Conservation (phyloP, 2,113 vertebrate genomes). For the Psephotus haematonotus region DNA sequence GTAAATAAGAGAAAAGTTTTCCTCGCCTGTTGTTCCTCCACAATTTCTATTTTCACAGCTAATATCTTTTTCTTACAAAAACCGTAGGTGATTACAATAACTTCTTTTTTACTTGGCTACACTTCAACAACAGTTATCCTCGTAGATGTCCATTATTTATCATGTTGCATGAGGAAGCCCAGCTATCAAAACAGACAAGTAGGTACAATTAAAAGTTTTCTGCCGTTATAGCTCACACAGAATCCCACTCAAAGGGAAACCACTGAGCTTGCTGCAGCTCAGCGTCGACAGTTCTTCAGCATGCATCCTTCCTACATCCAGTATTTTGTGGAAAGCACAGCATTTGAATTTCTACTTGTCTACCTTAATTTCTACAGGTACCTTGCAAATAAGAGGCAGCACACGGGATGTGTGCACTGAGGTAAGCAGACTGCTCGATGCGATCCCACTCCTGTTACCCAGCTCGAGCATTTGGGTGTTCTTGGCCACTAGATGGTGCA, state of each 20-base stretch:
- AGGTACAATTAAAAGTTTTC: neutral
- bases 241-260: neutral
- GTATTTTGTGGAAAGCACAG: neutral
- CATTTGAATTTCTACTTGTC: neutral
- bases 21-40: neutral
- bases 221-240: neutral
- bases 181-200: neutral
- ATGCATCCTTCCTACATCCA: rapidly evolving
- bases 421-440: rapidly evolving
- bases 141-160: neutral
- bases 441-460: no score
- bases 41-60: neutral
- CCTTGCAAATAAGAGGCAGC: neutral
- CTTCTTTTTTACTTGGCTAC: neutral
- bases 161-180: neutral
- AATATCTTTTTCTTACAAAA: neutral
- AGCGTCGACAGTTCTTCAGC: rapidly evolving
- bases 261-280: rapidly evolving
- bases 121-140: neutral
- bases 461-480: neutral
- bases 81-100: neutral
- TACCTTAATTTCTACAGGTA: no score
- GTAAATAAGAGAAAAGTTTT: neutral
- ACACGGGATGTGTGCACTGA: rapidly evolving
- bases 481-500: conserved; percentile 65